phyloP scores from a whole-genome alignment of 2,888 invertebrate genomes.

The Criorhina ranunculi region DNA sequence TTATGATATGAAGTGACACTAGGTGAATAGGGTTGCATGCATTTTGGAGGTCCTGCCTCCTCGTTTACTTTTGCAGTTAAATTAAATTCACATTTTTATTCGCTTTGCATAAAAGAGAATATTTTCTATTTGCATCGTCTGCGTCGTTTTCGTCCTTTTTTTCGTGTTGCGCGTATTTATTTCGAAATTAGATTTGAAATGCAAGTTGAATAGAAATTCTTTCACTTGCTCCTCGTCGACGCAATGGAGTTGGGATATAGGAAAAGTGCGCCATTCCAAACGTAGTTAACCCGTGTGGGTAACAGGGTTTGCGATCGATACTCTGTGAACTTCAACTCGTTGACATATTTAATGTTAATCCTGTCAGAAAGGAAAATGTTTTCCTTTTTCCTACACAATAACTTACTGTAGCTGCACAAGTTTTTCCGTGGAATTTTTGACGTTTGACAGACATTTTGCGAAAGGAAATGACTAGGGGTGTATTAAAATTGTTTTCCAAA shows the following conservation, averaged over 20 bases:
- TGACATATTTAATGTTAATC: conserved; percentile 49
- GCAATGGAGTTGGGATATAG: neutral
- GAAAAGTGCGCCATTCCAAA: conserved; percentile 29
- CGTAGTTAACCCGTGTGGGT: conserved; percentile 6
- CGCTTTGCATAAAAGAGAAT: conserved; percentile 40
- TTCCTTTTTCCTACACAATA: neutral
- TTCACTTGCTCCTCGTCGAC: neutral
- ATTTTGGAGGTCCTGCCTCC: neutral
- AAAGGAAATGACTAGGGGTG: too few species aligned
- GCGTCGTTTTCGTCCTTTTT: conserved; percentile 1
- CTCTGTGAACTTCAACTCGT: conserved; percentile 1
- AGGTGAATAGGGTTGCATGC: neutral
- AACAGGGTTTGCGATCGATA: neutral
- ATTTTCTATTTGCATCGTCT: neutral
- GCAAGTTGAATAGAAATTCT: conserved; percentile 36
- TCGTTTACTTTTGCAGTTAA: conserved; percentile 53
- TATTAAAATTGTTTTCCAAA: too few species aligned
- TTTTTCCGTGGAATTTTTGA: conserved; percentile 9
- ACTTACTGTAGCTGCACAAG: neutral
- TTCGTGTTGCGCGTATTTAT: conserved; percentile 27
- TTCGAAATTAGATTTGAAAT: conserved; percentile 61
- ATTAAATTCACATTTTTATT: conserved; percentile 60
- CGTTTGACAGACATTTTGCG: neutral
- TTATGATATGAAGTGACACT: conserved; percentile 3
- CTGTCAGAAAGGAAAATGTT: conserved; percentile 31